Evolutionary conservation across 2,113 vertebrate species (phyloP).

Genomic region (Nesospiza acunhae): DNA sequence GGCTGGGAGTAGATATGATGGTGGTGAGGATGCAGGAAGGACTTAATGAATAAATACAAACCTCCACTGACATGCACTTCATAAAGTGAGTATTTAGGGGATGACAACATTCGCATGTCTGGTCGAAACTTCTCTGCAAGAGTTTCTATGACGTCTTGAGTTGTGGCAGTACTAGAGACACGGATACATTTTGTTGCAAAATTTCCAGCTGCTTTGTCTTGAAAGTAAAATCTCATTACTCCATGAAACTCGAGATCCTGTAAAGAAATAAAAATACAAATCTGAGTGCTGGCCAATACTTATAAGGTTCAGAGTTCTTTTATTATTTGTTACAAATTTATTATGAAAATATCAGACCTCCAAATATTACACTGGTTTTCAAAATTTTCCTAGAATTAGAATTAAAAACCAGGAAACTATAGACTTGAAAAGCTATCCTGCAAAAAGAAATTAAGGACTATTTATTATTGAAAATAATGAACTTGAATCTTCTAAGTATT

Average conservation of each 20-base stretch:
- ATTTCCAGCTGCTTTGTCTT: conserved; percentile 97
- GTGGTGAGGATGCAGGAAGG: not conserved
- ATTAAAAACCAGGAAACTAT: not conserved
- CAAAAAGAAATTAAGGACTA: not conserved
- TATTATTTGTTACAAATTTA: not conserved
- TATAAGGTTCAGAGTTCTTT: not conserved
- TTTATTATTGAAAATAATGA: not conserved
- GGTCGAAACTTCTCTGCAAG: conserved; percentile 97
- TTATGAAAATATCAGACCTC: not conserved
- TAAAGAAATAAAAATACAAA: conserved; percentile 25
- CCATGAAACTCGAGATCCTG: conserved; percentile 98
- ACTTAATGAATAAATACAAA: conserved; percentile 71
- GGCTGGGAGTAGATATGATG: not conserved
- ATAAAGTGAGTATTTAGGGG: conserved; percentile 94
- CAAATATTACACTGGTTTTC: not conserved
- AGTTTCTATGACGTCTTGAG: conserved; percentile 97
- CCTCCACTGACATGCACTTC: conserved; percentile 98
- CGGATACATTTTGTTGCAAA: conserved; percentile 98
- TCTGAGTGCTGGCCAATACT: not conserved
- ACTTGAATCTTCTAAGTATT: not conserved
- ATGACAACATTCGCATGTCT: conserved; percentile 98
- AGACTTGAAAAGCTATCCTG: not conserved
- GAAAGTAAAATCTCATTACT: conserved; percentile 99
- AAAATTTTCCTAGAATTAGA: not conserved
- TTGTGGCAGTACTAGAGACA: conserved; percentile 96